Base-by-base conservation (phyloP, 2,888 invertebrate species). In the Harmothoe impar region DNA sequence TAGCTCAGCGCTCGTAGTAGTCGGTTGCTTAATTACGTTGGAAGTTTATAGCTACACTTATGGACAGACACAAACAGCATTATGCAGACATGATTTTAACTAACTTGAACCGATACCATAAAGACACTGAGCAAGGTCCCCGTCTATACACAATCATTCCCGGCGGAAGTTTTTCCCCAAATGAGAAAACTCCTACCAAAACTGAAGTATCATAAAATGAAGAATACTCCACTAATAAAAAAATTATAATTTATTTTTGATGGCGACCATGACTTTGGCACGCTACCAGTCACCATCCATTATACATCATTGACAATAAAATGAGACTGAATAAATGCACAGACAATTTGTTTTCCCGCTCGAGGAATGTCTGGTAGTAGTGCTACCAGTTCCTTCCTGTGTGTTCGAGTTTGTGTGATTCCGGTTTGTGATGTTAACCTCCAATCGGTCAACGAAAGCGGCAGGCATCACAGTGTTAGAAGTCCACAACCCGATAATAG, bases 251-350 rank as follows among this genome's bases (percentile, higher is more conserved):
- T 77, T 77, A 81, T 35, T 43, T 81, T 77, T 77, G 81, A 31
- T 29, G 29, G 77, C 77, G 43, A 81, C 77, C 17, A 31, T 25
- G 31, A 81, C 25, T 43, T 35, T 15, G 81, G 35, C 35, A 43
- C 81, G 43, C 25, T 81, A n/a, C 35, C 81, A 77, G 43, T 43
- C 43, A 81, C 81, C 81, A 81, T 62, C 77, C 43, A 23, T n/a
- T 81, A 35, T 23, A 81, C 33, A 29, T 20, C 81, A 43, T 7
- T 81, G 43, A 35, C 81, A n/a, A 35, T 81, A 81, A 81, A 81
- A 81, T 81, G 81, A 43, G 43, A n/a, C 81, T 81, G n/a, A 81
- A 81, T 81, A 35, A 81, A 81, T 81, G 43, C 35, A 81, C 43
- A 3, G 0, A 81, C 15, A n/a, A 20, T 15, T 31, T 77, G 7